Evolutionary conservation across 2,888 invertebrate species (phyloP).

Genomic region (Axea sp.): DNA sequence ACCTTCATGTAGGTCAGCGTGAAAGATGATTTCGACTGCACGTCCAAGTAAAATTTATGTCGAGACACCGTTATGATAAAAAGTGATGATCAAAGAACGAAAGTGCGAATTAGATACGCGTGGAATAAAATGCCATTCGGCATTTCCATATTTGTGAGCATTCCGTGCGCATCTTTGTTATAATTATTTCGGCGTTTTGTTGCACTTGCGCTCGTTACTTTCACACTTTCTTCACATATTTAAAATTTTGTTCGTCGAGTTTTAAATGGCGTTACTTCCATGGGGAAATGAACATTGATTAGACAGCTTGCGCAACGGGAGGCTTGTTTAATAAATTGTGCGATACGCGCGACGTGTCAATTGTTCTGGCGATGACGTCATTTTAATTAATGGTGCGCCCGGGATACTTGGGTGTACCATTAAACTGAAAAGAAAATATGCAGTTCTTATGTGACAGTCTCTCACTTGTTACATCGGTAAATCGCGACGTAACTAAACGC

Average conservation of each 20-base stretch:
- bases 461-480: constrained; percentile 55
- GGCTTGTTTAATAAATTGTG: constrained; percentile 21
- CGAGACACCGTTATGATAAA: background rate
- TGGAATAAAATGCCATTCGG: background rate
- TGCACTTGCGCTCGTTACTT: constrained; percentile 15
- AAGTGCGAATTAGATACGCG: constrained; percentile 22
- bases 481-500: constrained; percentile 42
- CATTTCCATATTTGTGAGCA: constrained; percentile 23
- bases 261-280: constrained; percentile 17
- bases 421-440: constrained; percentile 32
- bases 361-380: constrained; percentile 20
- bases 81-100: constrained; percentile 27
- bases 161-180: constrained; percentile 31
- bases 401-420: constrained; percentile 19
- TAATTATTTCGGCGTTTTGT: constrained; percentile 38
- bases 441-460: constrained; percentile 36
- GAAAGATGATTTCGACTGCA: background rate
- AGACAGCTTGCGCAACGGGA: constrained; percentile 31
- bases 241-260: constrained; percentile 5
- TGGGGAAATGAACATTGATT: constrained; percentile 34
- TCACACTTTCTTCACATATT: constrained; percentile 59
- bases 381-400: constrained; percentile 24
- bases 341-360: constrained; percentile 4
- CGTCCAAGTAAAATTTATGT: constrained; percentile 15
- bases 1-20: constrained; percentile 17